Evolutionary conservation across 2,113 vertebrate species (phyloP), one percentile per base, ranked within the genome.

Genomic region (Nesoenas mayeri): DNA sequence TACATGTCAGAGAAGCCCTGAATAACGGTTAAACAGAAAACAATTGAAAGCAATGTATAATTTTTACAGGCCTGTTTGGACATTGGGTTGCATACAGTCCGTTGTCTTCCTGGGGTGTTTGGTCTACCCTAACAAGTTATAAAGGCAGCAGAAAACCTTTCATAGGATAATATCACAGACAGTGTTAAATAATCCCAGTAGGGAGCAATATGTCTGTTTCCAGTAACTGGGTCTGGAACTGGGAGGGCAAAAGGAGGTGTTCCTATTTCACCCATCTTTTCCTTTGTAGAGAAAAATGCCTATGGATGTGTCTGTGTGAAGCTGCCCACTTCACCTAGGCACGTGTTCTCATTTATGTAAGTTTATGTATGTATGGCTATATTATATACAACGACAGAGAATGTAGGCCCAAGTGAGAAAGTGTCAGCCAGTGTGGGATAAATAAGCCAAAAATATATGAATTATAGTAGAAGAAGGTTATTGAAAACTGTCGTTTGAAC

Each of bases 1-100:
- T 42, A 16, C 8, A 0, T 25, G n/a, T 38, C 20, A 21, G 79
- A 74, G 77, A 58, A 77, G 40, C 16, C 32, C 29, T 65, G 67
- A 65, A 60, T 34, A 83, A 19, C 18, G n/a, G 32, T 50, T 64
- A 26, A 71, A 50, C 0, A 24, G 60, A 50, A 62, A 12, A 26
- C 17, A 40, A 0, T 0, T 67, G 58, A n/a, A 66, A 34, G 50
- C 48, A 74, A 1, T 26, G 0, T 2, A 0, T 48, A 29, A 16
- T 13, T 18, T 78, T 74, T 60, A 60, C 17, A 31, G 48, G 25
- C 10, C 34, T n/a, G 5, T 34, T 42, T 42, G 50, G 15, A 17
- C 62, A 6, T 11, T 19, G 11, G 40, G 3, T 54, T 75, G 42
- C 71, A 12, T 15, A 2, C 4, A 20, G 51, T 15, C 50, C 21